Evolutionary conservation across 2,888 invertebrate species (phyloP).

Genomic region (Byasa hedistus): DNA sequence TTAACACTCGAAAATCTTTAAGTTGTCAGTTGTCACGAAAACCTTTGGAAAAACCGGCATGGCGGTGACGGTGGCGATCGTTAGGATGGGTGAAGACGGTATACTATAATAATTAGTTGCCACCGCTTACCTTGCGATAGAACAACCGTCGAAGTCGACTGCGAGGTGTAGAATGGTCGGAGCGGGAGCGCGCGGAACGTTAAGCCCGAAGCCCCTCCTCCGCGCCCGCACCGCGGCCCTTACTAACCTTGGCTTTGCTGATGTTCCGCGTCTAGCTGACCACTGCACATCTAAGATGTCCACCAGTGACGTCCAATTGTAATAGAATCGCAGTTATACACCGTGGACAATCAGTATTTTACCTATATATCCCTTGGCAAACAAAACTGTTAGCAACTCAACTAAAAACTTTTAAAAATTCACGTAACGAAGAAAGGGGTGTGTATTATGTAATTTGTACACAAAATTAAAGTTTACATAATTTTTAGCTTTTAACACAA

Average conservation of each 20-base stretch:
- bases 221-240: slow-evolving; percentile 69
- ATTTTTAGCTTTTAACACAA: background rate
- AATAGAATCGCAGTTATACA: slow-evolving; percentile 18
- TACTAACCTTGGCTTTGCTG: slow-evolving; percentile 77
- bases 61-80: slow-evolving; percentile 44
- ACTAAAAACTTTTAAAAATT: background rate
- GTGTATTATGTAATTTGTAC: background rate
- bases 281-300: slow-evolving; percentile 43
- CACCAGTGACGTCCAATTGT: slow-evolving; percentile 37
- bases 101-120: slow-evolving; percentile 54
- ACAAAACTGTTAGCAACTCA: background rate
- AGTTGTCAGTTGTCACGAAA: slow-evolving; percentile 63
- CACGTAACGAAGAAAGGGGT: background rate
- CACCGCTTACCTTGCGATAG: slow-evolving; percentile 79
- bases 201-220: slow-evolving; percentile 69
- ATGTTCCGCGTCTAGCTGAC: slow-evolving; percentile 51
- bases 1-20: slow-evolving; percentile 60
- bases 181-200: slow-evolving; percentile 74
- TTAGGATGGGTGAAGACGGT: slow-evolving; percentile 40
- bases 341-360: slow-evolving; percentile 14
- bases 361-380: background rate
- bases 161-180: slow-evolving; percentile 79
- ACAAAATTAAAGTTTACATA: background rate
- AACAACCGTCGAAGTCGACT: slow-evolving; percentile 79
- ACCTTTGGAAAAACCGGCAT: slow-evolving; percentile 47